Evolutionary conservation across 2,113 vertebrate genomes (phyloP).

Genomic region (Maylandia zebra): DNA sequence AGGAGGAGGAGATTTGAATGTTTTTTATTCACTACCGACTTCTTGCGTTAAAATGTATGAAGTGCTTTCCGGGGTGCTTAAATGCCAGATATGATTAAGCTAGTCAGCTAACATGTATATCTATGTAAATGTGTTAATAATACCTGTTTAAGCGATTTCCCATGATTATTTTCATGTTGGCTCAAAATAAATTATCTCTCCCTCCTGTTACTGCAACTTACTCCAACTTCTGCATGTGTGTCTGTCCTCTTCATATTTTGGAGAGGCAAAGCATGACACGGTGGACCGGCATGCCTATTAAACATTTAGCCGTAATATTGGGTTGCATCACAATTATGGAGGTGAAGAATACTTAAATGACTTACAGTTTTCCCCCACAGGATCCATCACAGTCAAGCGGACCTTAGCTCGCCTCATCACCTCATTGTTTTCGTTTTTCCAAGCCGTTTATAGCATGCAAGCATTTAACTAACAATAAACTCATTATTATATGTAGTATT

Average conservation of each 20-base stretch:
- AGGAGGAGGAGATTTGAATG: not conserved
- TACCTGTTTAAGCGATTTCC: rapidly evolving
- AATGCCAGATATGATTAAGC: not conserved
- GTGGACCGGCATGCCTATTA: not conserved
- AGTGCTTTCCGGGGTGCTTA: not conserved
- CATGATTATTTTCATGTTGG: not conserved
- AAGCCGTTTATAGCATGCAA: not conserved
- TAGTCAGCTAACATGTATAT: not conserved
- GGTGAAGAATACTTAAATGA: not conserved
- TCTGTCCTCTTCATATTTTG: not conserved
- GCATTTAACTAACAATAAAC: not conserved
- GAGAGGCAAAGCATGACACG: not conserved
- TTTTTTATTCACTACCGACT: not conserved
- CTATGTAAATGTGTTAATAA: not conserved
- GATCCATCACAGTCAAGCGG: not conserved
- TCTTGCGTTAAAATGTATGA: rapidly evolving
- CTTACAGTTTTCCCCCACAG: not conserved
- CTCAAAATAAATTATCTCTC: not conserved
- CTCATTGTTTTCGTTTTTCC: not conserved
- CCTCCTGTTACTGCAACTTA: not conserved
- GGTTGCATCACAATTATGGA: not conserved
- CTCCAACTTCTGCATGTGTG: not conserved
- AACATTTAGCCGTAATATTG: not conserved
- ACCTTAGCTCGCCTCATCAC: not conserved
- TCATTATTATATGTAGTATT: not conserved